Evolutionary conservation across 2,797 vertebrate species (phyloP), one percentile per base, ranked within the genome.

Genomic region (Borostomias antarcticus): DNA sequence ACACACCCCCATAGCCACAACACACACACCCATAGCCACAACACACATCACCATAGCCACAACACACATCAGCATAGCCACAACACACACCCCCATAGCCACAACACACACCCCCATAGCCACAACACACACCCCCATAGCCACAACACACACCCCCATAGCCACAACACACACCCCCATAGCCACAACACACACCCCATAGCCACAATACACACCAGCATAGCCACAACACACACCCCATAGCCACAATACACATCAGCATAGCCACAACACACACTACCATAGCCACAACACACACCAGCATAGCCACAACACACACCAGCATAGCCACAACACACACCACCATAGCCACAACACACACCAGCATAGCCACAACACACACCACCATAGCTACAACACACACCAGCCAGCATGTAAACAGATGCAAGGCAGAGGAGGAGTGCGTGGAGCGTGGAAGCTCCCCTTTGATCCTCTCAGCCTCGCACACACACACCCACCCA

Each of bases 31-130:
- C 26, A 19, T 25, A 52, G n/a, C 52, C 48, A 56, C n/a, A 60
- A n/a, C n/a, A n/a, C n/a, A n/a, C n/a, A n/a, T n/a, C n/a, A n/a
- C n/a, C n/a, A n/a, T n/a, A n/a, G n/a, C n/a, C n/a, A n/a, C n/a
- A n/a, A n/a, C n/a, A n/a, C n/a, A n/a, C n/a, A n/a, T n/a, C n/a
- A n/a, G n/a, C n/a, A n/a, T n/a, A n/a, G n/a, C n/a, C n/a, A n/a
- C n/a, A n/a, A n/a, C 30, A 69, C 30, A 60, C 52, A 58, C 26
- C 58, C 50, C 56, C 40, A 60, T 26, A 54, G 28, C 33, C 56
- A 66, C 19, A n/a, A 37, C 30, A 43, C 56, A 60, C 45, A 68
- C 23, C 37, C 1, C 21, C 48, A 37, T 32, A 28, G 30, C 15
- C 25, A 37, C n/a, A 37, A 8, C 35, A 11, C 32, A 58, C 32